A percentile compares a stretch with the other conserved stretches of the same genome.
Evolutionary conservation across 2,888 invertebrate genomes (phyloP).

Genomic region (Drosophila birchii): DNA sequence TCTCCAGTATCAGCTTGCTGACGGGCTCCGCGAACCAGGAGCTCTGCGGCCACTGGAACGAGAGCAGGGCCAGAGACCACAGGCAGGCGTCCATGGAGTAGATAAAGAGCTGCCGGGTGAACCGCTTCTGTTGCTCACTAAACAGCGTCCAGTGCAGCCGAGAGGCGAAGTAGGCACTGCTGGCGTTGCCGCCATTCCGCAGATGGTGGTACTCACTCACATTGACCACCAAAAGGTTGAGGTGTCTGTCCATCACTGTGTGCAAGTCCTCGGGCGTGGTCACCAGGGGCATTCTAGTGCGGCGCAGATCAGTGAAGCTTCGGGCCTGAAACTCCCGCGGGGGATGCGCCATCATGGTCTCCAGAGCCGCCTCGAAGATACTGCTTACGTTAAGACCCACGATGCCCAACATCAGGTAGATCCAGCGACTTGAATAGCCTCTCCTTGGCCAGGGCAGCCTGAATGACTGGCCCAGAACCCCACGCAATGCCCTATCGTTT

Average conservation of each 20-base stretch:
- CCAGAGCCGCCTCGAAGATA: constrained; percentile 63
- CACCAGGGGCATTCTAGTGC: constrained; percentile 34
- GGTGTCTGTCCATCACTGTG: not conserved
- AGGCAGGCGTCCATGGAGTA: constrained; percentile 64
- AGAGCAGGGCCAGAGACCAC: constrained; percentile 32
- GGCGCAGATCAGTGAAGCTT: constrained; percentile 53
- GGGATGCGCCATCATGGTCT: constrained; percentile 64
- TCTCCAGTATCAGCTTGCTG: constrained; percentile 53
- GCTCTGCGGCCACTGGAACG: constrained; percentile 52
- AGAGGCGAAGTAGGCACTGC: constrained; percentile 56
- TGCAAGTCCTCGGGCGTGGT: constrained; percentile 23
- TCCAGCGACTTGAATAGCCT: constrained; percentile 24
- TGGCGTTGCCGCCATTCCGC: constrained; percentile 55
- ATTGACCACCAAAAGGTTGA: constrained; percentile 20
- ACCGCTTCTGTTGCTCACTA: constrained; percentile 63
- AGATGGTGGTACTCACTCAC: constrained; percentile 33
- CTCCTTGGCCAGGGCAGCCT: not conserved
- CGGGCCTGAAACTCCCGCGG: constrained; percentile 60
- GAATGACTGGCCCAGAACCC: constrained; percentile 66
- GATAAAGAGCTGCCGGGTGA: constrained; percentile 57
- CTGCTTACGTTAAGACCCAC: constrained; percentile 60
- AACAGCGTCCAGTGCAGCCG: constrained; percentile 59
- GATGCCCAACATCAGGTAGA: constrained; percentile 55
- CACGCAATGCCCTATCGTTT: constrained; percentile 64
- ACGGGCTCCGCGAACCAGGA: constrained; percentile 59